Evolutionary conservation across 2,888 invertebrate genomes (phyloP), one percentile per base, ranked within the genome.

Genomic region (Tiliacea citrago): DNA sequence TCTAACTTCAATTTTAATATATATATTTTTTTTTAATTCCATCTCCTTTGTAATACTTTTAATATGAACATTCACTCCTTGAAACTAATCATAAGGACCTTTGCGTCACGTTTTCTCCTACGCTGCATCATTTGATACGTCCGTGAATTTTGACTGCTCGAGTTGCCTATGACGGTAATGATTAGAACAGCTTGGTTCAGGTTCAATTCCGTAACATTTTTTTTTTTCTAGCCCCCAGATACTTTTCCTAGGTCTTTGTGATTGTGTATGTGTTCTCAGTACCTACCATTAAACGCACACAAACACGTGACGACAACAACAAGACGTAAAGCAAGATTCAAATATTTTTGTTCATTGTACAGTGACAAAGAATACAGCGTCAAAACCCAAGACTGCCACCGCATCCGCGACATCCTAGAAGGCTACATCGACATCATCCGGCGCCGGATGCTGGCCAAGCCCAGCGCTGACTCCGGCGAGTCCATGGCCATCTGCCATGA

Each of bases 371-470:
- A 99, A 94, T 99, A 99, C 96, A 98, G 99, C 53, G 99, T 99
- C 61, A 99, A 99, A 95, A 99, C 99, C 0, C 98, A 99, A 51
- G 99, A 99, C 94, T 99, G 99, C 5, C 99, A 99, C 93, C 99
- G 99, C 92, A 99, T 99, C 89, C 98, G 99, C 3, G 99, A 99
- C 92, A 97, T 99, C 71, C 98, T 99, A 90, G 98, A 99, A 85
- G 99, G 99, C 53, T 99, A 99, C 95, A 99, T 99, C 91, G 99
- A 99, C 94, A 99, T 99, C 91, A 99, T 99, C 88, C 95, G 99
- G 80, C 99, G 99, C 95, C 99, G 99, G 97, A 98, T 99, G 97
- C 98, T 98, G 92, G 98, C 98, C 97, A 92, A 99, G 98, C 81
- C 98, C 60, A 98, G 98, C 92, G 98, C 98, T 91, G 98, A 98